Evolutionary conservation across 2,888 invertebrate species (phyloP).

Genomic region (Lasioglossum marginatum): DNA sequence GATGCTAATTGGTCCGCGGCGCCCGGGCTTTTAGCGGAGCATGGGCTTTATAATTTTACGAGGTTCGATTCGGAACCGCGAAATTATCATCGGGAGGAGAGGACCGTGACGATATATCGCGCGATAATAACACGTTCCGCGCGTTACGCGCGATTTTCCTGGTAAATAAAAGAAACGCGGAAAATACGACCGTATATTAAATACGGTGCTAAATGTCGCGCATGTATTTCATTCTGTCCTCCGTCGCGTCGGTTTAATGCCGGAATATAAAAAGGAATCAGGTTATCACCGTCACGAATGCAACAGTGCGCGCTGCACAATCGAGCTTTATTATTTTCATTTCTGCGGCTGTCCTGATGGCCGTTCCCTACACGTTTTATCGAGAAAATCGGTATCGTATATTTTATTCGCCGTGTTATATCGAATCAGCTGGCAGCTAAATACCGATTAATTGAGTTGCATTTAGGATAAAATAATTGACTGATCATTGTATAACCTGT

Average conservation of each 20-base stretch:
- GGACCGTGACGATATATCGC: neutral
- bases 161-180: slow-evolving; percentile 9
- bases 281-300: neutral
- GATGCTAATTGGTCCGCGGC: slow-evolving; percentile 74
- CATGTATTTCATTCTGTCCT: neutral
- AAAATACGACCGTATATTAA: slow-evolving; percentile 24
- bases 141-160: slow-evolving; percentile 1
- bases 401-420: neutral
- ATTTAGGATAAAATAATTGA: neutral
- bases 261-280: slow-evolving; percentile 14
- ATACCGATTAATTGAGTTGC: neutral
- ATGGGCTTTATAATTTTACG: slow-evolving; percentile 80
- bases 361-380: neutral
- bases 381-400: neutral
- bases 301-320: neutral
- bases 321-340: slow-evolving; percentile 2
- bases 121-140: slow-evolving; percentile 26
- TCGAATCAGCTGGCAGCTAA: neutral
- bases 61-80: slow-evolving; percentile 53
- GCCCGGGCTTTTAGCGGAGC: slow-evolving; percentile 69
- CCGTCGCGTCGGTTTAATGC: neutral
- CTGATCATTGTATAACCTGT: neutral
- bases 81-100: slow-evolving; percentile 32
- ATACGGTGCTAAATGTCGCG: neutral
- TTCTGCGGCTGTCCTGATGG: neutral